Conservation (phyloP, 2,797 vertebrate species). For the Chloroceryle inda region DNA sequence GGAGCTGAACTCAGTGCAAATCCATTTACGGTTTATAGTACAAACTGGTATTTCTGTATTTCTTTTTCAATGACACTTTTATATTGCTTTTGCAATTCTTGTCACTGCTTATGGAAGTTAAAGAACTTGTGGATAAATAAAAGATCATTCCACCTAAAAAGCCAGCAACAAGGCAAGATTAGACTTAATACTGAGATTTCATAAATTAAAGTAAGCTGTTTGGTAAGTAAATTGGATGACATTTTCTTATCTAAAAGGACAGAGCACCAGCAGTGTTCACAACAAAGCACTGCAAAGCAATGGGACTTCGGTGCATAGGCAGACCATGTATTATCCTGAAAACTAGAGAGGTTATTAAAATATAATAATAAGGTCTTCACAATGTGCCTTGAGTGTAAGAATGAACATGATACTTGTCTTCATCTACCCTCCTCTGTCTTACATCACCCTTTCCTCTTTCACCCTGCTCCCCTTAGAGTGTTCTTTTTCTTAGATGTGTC, state of each 20-base stretch:
- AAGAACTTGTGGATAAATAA: neutral
- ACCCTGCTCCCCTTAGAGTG: neutral
- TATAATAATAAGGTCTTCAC: neutral
- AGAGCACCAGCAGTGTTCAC: neutral
- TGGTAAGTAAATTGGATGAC: neutral
- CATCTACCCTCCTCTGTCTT: neutral
- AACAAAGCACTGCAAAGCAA: neutral
- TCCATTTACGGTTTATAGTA: neutral
- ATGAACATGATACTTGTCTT: neutral
- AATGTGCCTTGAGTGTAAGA: neutral
- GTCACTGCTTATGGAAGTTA: neutral
- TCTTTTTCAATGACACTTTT: neutral
- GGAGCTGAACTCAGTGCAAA: neutral
- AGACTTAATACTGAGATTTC: neutral
- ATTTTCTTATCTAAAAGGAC: neutral
- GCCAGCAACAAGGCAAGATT: neutral
- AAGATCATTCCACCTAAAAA: neutral
- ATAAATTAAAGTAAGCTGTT: neutral
- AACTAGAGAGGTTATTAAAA: neutral
- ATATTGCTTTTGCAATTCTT: neutral
- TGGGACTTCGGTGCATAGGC: neutral
- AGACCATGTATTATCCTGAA: neutral
- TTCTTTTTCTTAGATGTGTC: neutral
- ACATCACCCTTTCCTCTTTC: neutral
- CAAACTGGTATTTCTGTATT: neutral